Base-by-base conservation (phyloP, 2,888 invertebrate genomes). In the Chloroclystis v-ata region DNA sequence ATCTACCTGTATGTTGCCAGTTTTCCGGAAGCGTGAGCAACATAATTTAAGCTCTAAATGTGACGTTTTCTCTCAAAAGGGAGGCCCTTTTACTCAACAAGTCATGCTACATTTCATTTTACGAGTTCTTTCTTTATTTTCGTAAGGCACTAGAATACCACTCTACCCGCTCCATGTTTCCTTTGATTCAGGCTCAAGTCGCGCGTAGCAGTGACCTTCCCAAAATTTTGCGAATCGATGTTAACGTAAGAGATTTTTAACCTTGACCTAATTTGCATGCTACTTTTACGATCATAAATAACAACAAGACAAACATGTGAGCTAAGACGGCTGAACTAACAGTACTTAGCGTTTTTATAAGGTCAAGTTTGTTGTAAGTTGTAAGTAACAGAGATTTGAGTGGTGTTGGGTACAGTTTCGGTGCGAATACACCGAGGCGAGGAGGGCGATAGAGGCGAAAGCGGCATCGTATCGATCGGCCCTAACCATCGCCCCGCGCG, bases 401-500 rank as follows among this genome's bases (percentile, higher is more conserved):
- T 16, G n/a, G 26, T 8, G 26, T 26, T 8, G 60, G 60, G 61
- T 59, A 60, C 60, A 60, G 60, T 58, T 45, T 44, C 39, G 62
- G 65, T 68, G 72, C 63, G 70, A 74, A 72, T 66, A 75, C 66
- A 71, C 60, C 65, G 69, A 67, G 71, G 67, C 70, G 68, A 60
- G 66, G 67, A 70, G 69, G 74, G 72, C 71, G 69, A 76, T 72
- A 77, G 76, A 74, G 72, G 75, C 77, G 73, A 79, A 78, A 77
- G 77, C 80, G 72, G 65, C 84, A 84, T 85, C 82, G 65, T 85
- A 85, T 85, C 84, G 85, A 85, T 84, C 85, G 78, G 74, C 82
- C 83, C 83, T 82, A 78, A 63, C 73, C 71, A 65, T 72, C 67
- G 61, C 66, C 70, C 67, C 65, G 61, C 64, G 43, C 60, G 48